phyloP scores from a whole-genome alignment of 2,888 invertebrate genomes.

The Luperina testacea region DNA sequence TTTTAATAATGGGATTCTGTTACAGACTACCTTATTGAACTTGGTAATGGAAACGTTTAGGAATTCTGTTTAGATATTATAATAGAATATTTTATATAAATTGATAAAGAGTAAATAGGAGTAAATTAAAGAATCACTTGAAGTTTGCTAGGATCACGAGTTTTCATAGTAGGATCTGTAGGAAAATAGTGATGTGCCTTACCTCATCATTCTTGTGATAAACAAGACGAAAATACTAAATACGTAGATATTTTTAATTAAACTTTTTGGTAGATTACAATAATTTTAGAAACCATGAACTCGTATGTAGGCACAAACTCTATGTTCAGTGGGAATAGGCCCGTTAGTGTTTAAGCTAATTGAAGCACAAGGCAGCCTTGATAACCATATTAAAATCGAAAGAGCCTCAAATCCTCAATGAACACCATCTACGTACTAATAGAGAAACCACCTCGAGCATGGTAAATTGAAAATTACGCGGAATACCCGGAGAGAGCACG shows the following conservation, averaged over 20 bases:
- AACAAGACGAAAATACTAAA: not conserved
- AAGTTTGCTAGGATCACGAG: not conserved
- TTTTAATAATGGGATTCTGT: slow-evolving; percentile 48
- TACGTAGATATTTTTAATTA: not conserved
- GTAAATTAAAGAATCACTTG: not conserved
- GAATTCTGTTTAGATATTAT: slow-evolving; percentile 9
- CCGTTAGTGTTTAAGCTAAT: not conserved
- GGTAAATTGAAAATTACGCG: slow-evolving; percentile 70
- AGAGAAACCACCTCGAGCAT: slow-evolving; percentile 55
- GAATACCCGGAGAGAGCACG: slow-evolving; percentile 55
- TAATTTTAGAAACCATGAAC: slow-evolving; percentile 1
- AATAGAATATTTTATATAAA: not conserved
- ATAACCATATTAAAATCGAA: slow-evolving; percentile 52
- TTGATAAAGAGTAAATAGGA: not conserved
- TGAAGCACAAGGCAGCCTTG: slow-evolving; percentile 1
- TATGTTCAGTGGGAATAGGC: not conserved
- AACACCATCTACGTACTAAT: slow-evolving; percentile 62
- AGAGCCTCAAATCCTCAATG: slow-evolving; percentile 22
- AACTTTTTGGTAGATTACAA: not conserved
- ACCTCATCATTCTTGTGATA: not conserved
- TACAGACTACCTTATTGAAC: slow-evolving; percentile 19
- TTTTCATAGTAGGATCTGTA: not conserved
- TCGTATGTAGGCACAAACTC: slow-evolving; percentile 1
- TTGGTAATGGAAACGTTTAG: slow-evolving; percentile 14
- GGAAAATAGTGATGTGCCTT: too few relatives aligned